Base-by-base conservation (phyloP, 2,113 vertebrate genomes). In the Chaetorhynchus papuensis region DNA sequence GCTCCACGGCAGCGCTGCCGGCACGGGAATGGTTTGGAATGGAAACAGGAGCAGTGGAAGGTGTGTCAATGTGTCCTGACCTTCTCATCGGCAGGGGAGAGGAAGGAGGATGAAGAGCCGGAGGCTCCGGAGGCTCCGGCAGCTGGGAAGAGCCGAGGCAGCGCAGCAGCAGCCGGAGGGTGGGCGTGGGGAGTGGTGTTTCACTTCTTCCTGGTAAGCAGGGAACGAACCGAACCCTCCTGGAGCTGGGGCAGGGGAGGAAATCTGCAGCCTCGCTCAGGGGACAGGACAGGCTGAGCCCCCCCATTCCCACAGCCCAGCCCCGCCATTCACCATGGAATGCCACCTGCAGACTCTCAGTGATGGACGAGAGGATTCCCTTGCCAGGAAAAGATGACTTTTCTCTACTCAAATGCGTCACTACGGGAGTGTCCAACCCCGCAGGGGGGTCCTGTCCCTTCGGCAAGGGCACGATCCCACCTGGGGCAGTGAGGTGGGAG, bases 121-220 rank as follows among this genome's bases (percentile, higher is more conserved):
- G 71, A 97, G 93, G 91, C 63, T 93, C 96, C 45, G 12, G 92
- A 97, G 92, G 92, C 68, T 94, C 96, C 37, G 7, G 66, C 60
- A 17, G 91, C 30, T 0, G 1, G 19, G 76, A 80, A 18, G 64
- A 56, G 63, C 49, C 89, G 41, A 2, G 80, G 41, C 13, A 0
- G 5, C 0, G 0, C 5, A 39, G 95, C 98, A 56, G 98, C 96
- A 3, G 98, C 98, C 39, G 96, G 98, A 83, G 98, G 98, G 5
- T 98, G 98, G 98, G 99, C 99, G 28, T 99, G 99, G 99, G 98
- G 98, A 98, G 98, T 98, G n/a, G 98, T 99, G 78, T n/a, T 99
- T 5, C 99, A 99, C 93, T 99, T 99, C 95, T 99, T 99, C 93
- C 96, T 99, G 98, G 99, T 99, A 97, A 94, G 96, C 74, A 6